Conservation (phyloP, 2,113 vertebrate genomes). For the Sylvicapra grimmia region DNA sequence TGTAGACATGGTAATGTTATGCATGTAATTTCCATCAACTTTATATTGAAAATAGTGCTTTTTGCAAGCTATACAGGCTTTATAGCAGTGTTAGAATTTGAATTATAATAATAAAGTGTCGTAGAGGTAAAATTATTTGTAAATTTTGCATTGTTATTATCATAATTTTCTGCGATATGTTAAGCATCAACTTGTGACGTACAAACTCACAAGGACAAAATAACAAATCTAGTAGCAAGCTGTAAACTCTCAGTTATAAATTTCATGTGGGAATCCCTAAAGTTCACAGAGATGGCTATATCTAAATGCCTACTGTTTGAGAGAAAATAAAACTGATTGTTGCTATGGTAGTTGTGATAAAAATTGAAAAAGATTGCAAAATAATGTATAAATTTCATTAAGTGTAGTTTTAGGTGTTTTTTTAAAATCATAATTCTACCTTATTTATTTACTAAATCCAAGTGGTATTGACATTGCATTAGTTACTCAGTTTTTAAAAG, state of each 20-base stretch:
- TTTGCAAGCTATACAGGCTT: background rate
- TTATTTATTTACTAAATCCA: background rate
- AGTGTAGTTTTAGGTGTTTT: background rate
- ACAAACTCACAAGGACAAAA: background rate
- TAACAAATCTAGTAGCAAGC: background rate
- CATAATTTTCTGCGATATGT: background rate
- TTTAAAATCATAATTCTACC: background rate
- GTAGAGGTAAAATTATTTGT: background rate
- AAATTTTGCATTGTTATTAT: background rate
- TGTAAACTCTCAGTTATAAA: background rate
- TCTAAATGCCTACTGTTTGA: background rate
- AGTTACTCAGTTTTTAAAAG: conserved; percentile 9
- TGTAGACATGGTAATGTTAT: background rate
- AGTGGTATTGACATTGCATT: background rate
- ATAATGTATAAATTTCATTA: background rate
- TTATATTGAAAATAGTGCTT: conserved; percentile 3
- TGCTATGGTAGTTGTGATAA: background rate
- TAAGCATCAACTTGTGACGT: background rate
- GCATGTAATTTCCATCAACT: background rate
- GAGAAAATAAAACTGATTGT: background rate
- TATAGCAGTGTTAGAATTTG: background rate
- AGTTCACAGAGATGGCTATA: background rate
- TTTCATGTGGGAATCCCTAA: background rate
- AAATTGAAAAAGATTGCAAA: background rate
- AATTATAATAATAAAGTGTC: background rate